Evolutionary conservation across 1,140 invertebrate species (phyloP), one percentile per base, ranked within the genome.

Genomic region (Zaprionus gabonicus): DNA sequence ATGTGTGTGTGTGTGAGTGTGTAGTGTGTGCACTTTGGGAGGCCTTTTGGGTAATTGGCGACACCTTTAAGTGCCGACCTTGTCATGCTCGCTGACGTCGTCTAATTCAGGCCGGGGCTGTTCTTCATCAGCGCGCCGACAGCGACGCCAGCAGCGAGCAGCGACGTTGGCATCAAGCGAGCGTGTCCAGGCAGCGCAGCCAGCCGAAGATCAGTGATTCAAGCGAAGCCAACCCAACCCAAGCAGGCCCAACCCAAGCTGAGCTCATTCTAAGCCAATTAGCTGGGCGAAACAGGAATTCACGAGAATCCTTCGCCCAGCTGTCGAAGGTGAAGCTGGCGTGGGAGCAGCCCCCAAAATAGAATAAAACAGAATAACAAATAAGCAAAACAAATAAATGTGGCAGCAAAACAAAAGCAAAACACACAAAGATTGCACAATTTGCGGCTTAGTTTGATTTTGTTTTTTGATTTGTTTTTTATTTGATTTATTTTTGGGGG

Each of bases 71-170:
- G 69, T 90, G 85, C 67, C 86, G 85, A 90, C 85, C 85, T 88
- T 88, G 85, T 88, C 85, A 88, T 88, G 85, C 85, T 88, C 63
- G 85, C 85, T 81, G 81, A 80, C 78, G 78, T 85, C 85, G 85
- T 85, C 85, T 88, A 88, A 88, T 88, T 88, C 85, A 88, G 85
- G 85, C 85, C 85, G 85, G 85, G 85, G 85, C 66, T 88, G 85
- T 88, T 88, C 85, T 90, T 90, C 85, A 86, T 90, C 81, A 88
- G 72, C 85, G 85, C 86, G 44, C 80, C 84, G 71, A 44, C 81
- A 71, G 67, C 70, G 62, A 69, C 63, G 62, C 68, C 12, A 38
- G 25, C 69, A 44, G 49, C 28, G 34, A 28, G 15, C 28, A 25
- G 27, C 34, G 36, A 41, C 56, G 57, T 38, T 27, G n/a, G 23